A percentile compares a stretch with the other conserved stretches of the same genome.
Conservation (phyloP, 2,888 invertebrate genomes). For the Morpho helenor region DNA sequence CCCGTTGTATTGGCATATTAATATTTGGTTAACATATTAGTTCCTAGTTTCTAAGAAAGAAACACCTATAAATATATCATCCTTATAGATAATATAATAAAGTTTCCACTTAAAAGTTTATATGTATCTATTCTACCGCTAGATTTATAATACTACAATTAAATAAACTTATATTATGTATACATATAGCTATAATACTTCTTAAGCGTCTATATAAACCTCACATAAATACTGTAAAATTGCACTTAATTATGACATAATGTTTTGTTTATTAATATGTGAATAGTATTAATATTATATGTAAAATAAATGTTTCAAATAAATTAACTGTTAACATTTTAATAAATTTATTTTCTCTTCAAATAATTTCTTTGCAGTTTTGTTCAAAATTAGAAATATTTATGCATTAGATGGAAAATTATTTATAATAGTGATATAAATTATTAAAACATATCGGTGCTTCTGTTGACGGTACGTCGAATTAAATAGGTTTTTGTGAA, state of each 20-base stretch:
- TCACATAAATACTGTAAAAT: constrained; percentile 15
- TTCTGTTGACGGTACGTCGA: constrained; percentile 61
- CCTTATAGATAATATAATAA: no score
- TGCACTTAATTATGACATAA: constrained; percentile 6
- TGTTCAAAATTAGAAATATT: no score
- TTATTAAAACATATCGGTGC: constrained; percentile 54
- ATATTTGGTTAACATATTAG: no score
- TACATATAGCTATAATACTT: constrained; percentile 5
- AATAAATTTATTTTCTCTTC: no score
- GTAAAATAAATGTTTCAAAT: not conserved
- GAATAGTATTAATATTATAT: not conserved
- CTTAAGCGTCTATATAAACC: constrained; percentile 5
- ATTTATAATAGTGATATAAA: constrained; percentile 16
- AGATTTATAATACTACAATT: not conserved
- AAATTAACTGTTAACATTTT: no score
- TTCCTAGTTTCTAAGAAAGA: no score
- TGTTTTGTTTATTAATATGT: not conserved
- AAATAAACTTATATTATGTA: not conserved
- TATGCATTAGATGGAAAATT: not conserved
- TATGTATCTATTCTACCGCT: no score
- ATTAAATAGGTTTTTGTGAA: constrained; percentile 6
- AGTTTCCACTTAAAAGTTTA: no score
- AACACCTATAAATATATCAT: no score
- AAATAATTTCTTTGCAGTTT: no score
- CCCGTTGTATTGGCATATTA: no score